Evolutionary conservation across 2,888 invertebrate species (phyloP).

Genomic region (Agrochola circellaris): DNA sequence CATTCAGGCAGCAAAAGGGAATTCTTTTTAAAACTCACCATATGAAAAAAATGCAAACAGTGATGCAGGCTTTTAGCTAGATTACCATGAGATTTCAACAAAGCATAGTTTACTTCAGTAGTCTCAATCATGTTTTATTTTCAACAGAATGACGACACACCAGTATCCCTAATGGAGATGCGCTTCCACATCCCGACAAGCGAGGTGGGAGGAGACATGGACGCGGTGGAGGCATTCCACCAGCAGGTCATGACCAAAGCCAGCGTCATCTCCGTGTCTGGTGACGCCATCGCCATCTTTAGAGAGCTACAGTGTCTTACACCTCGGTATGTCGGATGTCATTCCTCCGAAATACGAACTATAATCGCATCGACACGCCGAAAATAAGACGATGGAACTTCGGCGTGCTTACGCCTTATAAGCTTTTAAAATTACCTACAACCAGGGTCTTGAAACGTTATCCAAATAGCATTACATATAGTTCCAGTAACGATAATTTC

Average conservation of each 20-base stretch:
- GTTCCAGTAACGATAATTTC: no score
- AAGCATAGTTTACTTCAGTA: background rate
- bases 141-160: constrained; percentile 98
- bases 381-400: no score
- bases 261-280: constrained; percentile 99
- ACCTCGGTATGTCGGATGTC: constrained; percentile 93
- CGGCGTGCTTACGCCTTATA: background rate
- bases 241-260: constrained; percentile 99
- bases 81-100: background rate
- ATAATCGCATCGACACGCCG: background rate
- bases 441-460: background rate
- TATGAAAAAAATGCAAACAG: no score
- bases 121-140: constrained; percentile 48
- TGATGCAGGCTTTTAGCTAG: background rate
- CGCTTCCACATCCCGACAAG: constrained; percentile 98
- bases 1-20: background rate
- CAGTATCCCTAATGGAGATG: constrained; percentile 99
- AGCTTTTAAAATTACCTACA: background rate
- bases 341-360: background rate
- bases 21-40: no score
- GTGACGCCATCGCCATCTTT: constrained; percentile 99
- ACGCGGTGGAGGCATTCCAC: constrained; percentile 99
- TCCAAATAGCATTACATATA: no score
- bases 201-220: constrained; percentile 96
- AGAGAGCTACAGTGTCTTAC: constrained; percentile 99